Base-by-base conservation (phyloP, 2,888 invertebrate species). In the Prosapia bicincta region DNA sequence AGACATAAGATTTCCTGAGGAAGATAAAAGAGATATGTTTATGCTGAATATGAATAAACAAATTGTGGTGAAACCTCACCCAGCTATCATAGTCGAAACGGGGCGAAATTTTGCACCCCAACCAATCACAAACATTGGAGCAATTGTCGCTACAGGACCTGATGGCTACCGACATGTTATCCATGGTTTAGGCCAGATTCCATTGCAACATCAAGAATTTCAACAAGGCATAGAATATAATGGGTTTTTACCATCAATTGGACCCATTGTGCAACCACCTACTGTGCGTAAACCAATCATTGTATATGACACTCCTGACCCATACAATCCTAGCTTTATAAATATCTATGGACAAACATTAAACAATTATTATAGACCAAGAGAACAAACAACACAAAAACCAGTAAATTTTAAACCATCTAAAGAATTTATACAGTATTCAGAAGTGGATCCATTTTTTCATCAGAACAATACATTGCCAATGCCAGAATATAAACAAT, bases 371-470 rank as follows among this genome's bases (percentile, higher is more conserved):
- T 54, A 54, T 20, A 54, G 20, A 54, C 3, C n/a, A 20, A 54
- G 54, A 20, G 54, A 54, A 54, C 54, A 54, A 54, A 1, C 54
- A 54, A 54, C 54, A 20, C n/a, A 54, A 20, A 54, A 20, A 20
- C 54, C 54, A 54, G 1, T 2, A 2, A 54, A 86, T 23, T 87
- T 87, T 32, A 84, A 78, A 71, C 79, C 79, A 15, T 80, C 79
- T 9, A 76, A 79, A 24, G 72, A 78, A 83, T 85, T 84, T 79
- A 82, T 85, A 67, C 83, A 84, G 69, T 88, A 85, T 79, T 88
- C 88, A 0, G 87, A 88, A 78, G 85, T 85, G 25, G 88, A 88
- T 84, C 87, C 88, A 5, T 81, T 87, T 43, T 80, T 79, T 76
- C 79, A 78, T 26, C 71, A 78, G 3, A 67, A 66, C 65, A 67